Conservation (phyloP, 1,140 invertebrate species). For the Apocrypta bakeri region DNA sequence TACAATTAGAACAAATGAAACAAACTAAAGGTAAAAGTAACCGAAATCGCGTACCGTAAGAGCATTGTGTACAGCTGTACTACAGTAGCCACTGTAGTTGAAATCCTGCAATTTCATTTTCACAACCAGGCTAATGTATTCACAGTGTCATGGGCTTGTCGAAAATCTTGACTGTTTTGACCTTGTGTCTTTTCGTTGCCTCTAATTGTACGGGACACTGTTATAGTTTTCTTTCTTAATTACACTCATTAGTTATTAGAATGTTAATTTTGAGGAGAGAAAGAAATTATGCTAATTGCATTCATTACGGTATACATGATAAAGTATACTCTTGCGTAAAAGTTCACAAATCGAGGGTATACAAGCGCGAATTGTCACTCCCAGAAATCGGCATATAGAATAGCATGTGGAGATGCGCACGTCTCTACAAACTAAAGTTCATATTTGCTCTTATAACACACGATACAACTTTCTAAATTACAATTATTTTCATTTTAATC, state of each 20-base stretch:
- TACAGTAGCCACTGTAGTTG: background rate
- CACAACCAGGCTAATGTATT: slow-evolving; percentile 17
- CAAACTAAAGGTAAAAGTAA: background rate
- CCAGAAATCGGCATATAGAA: no score
- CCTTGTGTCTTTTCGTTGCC: background rate
- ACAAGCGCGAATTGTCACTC: no score
- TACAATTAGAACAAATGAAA: background rate
- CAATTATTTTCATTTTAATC: no score
- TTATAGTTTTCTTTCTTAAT: background rate
- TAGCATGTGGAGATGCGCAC: no score
- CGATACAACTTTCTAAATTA: no score
- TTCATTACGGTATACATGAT: no score
- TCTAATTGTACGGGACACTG: background rate
- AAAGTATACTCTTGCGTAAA: no score
- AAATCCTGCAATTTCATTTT: slow-evolving; percentile 14
- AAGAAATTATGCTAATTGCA: no score
- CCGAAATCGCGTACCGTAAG: background rate
- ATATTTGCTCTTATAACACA: no score
- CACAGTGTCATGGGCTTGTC: background rate
- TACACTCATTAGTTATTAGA: background rate
- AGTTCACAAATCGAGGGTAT: no score
- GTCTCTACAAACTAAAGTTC: no score
- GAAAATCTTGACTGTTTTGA: background rate
- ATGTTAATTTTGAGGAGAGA: background rate
- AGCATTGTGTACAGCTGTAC: no score